phyloP scores from a whole-genome alignment of 2,888 invertebrate genomes.

The Lasiommata megera region DNA sequence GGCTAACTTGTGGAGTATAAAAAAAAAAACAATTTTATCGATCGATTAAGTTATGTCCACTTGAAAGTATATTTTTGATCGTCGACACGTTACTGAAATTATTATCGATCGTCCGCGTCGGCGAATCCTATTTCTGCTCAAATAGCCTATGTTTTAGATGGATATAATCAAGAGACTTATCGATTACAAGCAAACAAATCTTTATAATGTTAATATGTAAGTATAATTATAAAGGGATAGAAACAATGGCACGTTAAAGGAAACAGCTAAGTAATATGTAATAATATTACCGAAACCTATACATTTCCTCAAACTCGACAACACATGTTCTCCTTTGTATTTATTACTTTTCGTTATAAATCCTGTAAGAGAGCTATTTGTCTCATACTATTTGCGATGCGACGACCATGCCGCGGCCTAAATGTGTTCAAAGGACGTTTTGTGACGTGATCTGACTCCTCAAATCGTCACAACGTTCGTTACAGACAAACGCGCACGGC shows the following conservation, averaged over 20 bases:
- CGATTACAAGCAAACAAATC: too few species aligned
- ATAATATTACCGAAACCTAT: background rate
- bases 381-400: slow-evolving; percentile 27
- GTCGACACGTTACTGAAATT: too few species aligned
- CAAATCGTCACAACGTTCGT: slow-evolving; percentile 9
- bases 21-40: too few species aligned
- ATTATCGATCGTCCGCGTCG: too few species aligned
- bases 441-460: slow-evolving; percentile 22
- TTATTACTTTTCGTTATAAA: slow-evolving; percentile 19
- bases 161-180: too few species aligned
- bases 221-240: too few species aligned
- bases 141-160: background rate
- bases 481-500: slow-evolving; percentile 1
- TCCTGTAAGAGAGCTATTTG: slow-evolving; percentile 23
- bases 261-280: too few species aligned
- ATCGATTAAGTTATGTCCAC: too few species aligned
- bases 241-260: background rate
- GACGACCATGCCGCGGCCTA: slow-evolving; percentile 28
- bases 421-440: slow-evolving; percentile 32
- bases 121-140: background rate
- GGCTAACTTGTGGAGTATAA: too few species aligned
- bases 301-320: background rate
- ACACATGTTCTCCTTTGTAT: slow-evolving; percentile 7
- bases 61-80: too few species aligned
- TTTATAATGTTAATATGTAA: too few species aligned